Percentiles rank a stretch among this genome's conserved stretches.
Conservation (phyloP, 2,797 vertebrate genomes). For the Hipposideros larvatus region DNA sequence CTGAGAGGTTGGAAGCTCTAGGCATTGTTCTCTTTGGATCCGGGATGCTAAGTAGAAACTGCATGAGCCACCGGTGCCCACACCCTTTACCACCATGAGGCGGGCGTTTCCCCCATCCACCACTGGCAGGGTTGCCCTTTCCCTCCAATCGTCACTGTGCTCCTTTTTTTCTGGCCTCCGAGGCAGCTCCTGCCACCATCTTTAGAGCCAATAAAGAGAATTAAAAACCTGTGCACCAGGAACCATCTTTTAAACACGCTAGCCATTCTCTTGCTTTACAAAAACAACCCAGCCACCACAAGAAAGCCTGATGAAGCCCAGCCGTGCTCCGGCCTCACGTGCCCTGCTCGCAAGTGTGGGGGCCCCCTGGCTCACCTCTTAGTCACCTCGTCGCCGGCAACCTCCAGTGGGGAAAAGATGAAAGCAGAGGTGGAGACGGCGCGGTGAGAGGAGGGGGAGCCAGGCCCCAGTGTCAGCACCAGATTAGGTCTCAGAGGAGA, state of each 20-base stretch:
- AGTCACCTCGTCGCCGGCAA: conserved; percentile 82
- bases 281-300: conserved; percentile 82
- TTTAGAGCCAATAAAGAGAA: conserved; percentile 89
- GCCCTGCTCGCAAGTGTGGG: conserved; percentile 85
- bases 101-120: conserved; percentile 81
- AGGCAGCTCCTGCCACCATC: conserved; percentile 87
- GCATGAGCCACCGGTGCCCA: conserved; percentile 85
- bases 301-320: conserved; percentile 86
- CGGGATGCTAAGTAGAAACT: conserved; percentile 88
- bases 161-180: conserved; percentile 86
- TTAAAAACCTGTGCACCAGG: conserved; percentile 86
- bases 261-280: conserved; percentile 88
- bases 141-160: conserved; percentile 88
- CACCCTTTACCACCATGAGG: conserved; percentile 84
- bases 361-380: conserved; percentile 84
- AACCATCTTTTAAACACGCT: conserved; percentile 86
- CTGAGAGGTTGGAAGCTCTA: conserved; percentile 89
- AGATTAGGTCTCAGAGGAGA: conserved; percentile 86
- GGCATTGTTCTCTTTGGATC: conserved; percentile 88
- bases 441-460: conserved; percentile 87
- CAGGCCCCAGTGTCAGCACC: conserved; percentile 80
- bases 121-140: conserved; percentile 87
- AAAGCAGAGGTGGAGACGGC: conserved; percentile 83
- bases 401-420: conserved; percentile 85
- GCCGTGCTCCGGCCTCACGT: conserved; percentile 77